phyloP scores from a whole-genome alignment of 2,888 invertebrate genomes.

The Maniola hyperantus region DNA sequence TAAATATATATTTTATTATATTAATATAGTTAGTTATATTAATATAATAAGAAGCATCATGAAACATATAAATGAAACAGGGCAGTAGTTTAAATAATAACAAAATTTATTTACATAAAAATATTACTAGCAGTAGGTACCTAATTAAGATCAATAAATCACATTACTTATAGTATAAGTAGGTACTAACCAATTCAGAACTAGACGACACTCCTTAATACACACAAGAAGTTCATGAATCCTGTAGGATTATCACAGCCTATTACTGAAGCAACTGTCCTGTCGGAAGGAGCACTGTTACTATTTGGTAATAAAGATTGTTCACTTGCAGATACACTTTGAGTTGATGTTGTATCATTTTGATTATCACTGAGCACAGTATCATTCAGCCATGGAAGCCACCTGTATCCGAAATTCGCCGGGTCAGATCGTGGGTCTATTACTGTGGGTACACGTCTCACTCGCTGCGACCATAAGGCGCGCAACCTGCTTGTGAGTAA shows the following conservation, averaged over 20 bases:
- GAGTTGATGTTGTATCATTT: conserved; percentile 8
- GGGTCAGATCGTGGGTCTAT: conserved; percentile 85
- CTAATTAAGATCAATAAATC: conserved; percentile 15
- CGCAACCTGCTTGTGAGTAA: conserved; percentile 68
- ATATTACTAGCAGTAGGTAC: not conserved
- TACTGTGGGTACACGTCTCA: conserved; percentile 67
- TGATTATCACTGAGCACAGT: conserved; percentile 21
- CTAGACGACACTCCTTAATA: conserved; percentile 65
- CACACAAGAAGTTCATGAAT: conserved; percentile 68
- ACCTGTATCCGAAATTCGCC: conserved; percentile 86
- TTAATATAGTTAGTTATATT: too few species aligned
- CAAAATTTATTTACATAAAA: conserved; percentile 9
- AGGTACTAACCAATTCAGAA: not conserved
- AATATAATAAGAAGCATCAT: too few species aligned
- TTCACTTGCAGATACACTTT: not conserved
- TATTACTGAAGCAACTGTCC: conserved; percentile 51
- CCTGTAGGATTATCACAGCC: conserved; percentile 61
- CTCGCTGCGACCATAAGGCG: conserved; percentile 73
- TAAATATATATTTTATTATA: too few species aligned
- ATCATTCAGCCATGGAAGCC: conserved; percentile 83
- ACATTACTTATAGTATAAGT: not conserved
- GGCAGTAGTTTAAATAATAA: conserved; percentile 3
- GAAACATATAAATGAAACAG: not conserved
- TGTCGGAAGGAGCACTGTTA: conserved; percentile 30
- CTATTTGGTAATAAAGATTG: conserved; percentile 4